Percentiles rank a stretch among this genome's conserved stretches.
Evolutionary conservation across 2,113 vertebrate genomes (phyloP).

Genomic region (Pteruthius melanotis): DNA sequence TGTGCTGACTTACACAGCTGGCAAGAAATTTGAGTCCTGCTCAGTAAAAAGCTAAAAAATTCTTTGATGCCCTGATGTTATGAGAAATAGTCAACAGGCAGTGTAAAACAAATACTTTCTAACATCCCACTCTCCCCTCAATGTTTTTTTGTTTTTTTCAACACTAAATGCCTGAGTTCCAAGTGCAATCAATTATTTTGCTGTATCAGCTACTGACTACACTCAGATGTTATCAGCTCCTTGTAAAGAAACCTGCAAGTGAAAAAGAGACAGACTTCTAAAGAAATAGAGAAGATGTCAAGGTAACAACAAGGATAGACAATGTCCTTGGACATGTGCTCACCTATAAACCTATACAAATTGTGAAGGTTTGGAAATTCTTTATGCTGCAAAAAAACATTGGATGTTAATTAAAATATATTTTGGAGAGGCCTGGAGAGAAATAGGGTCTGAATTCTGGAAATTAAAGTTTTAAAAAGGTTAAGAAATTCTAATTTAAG

Average conservation of each 20-base stretch:
- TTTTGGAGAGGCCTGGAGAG: not conserved
- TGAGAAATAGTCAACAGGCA: not conserved
- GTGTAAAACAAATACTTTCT: not conserved
- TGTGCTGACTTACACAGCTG: not conserved
- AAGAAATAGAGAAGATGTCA: not conserved
- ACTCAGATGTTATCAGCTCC: not conserved
- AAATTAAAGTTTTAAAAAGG: not conserved
- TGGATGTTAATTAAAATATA: not conserved
- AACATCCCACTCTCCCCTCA: not conserved
- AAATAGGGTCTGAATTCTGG: not conserved
- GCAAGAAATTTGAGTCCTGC: not conserved
- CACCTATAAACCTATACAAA: not conserved
- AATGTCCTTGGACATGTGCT: not conserved
- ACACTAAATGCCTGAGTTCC: not conserved
- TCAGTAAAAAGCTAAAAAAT: not conserved
- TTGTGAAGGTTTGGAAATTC: not conserved
- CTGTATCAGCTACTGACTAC: not conserved
- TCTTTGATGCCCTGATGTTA: not conserved
- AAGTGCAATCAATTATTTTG: not conserved
- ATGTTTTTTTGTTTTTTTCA: not conserved
- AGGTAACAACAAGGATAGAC: not conserved
- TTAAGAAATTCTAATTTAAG: conserved; percentile 14
- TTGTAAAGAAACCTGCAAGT: not conserved
- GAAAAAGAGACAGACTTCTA: not conserved
- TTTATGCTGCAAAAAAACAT: accelerated